Conservation (phyloP, 1,140 invertebrate species). For the Marisa cornuarietis region DNA sequence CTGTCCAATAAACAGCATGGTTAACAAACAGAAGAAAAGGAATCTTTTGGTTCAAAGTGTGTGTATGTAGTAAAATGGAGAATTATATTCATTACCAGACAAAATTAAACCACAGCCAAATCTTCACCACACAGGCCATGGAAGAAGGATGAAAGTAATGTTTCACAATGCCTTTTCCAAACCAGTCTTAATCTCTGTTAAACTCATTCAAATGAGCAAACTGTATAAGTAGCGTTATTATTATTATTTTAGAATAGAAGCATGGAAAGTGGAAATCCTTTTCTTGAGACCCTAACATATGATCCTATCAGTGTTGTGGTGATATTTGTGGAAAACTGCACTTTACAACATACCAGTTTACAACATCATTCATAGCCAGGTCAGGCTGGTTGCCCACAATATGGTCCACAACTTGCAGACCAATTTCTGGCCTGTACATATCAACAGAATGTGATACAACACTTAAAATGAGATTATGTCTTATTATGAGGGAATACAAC, state of each 20-base stretch:
- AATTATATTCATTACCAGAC: too few relatives aligned
- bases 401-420: conserved; percentile 94
- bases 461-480: too few relatives aligned
- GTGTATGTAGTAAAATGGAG: too few relatives aligned
- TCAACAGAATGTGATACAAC: too few relatives aligned
- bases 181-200: too few relatives aligned
- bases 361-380: conserved; percentile 85
- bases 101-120: neutral
- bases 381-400: conserved; percentile 98
- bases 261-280: neutral
- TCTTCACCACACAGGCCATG: neutral
- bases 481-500: too few relatives aligned
- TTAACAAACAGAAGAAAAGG: too few relatives aligned
- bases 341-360: conserved; percentile 77
- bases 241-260: too few relatives aligned
- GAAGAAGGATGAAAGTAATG: neutral
- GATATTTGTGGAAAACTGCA: neutral
- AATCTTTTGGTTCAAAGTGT: too few relatives aligned
- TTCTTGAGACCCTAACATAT: neutral
- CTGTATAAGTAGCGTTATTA: too few relatives aligned
- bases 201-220: too few relatives aligned
- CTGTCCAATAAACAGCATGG: conserved; percentile 55
- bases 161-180: too few relatives aligned
- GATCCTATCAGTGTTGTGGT: neutral
- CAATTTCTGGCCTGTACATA: conserved; percentile 74